These are phyloP conservation scores for Lepus townsendii DNA, from an alignment of 2,797 vertebrate species.

Conservation along the genomic window DNA sequence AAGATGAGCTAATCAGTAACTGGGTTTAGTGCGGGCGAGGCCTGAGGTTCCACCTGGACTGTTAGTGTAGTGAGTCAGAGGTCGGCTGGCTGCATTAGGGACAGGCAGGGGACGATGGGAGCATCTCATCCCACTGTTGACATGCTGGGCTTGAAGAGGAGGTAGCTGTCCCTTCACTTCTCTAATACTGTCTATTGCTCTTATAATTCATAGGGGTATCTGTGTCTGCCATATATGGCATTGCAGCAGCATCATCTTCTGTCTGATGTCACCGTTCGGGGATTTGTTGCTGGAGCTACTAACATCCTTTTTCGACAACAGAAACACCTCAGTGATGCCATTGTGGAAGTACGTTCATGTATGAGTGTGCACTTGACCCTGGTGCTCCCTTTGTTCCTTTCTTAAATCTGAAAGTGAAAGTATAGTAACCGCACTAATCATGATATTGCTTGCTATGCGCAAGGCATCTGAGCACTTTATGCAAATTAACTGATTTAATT, in stretches of 20 bases:
- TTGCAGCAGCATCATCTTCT: conserved; percentile 99
- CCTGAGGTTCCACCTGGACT: not conserved
- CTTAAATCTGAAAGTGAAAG: not conserved
- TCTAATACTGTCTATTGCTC: conserved; percentile 12
- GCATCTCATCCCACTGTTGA: not conserved
- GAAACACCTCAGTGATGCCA: conserved; percentile 96
- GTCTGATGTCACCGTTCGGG: conserved; percentile 95
- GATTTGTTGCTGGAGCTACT: conserved; percentile 97
- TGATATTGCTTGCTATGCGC: not conserved
- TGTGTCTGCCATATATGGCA: conserved; percentile 98
- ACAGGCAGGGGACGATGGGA: not conserved
- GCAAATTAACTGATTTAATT: not conserved
- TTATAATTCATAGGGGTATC: conserved; percentile 92
- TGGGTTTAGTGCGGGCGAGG: not conserved
- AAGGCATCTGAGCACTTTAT: not conserved
- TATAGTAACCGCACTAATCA: not conserved
- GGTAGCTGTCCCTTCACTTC: not conserved
- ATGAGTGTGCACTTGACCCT: not conserved
- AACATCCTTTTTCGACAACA: conserved; percentile 99
- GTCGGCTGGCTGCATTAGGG: not conserved
- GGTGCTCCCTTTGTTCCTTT: not conserved
- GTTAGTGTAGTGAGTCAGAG: not conserved
- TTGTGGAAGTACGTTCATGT: conserved; percentile 93
- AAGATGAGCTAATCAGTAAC: not conserved
- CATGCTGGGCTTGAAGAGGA: not conserved